Evolutionary conservation across 2,888 invertebrate species (phyloP).

Genomic region (Diplolepis rosae): DNA sequence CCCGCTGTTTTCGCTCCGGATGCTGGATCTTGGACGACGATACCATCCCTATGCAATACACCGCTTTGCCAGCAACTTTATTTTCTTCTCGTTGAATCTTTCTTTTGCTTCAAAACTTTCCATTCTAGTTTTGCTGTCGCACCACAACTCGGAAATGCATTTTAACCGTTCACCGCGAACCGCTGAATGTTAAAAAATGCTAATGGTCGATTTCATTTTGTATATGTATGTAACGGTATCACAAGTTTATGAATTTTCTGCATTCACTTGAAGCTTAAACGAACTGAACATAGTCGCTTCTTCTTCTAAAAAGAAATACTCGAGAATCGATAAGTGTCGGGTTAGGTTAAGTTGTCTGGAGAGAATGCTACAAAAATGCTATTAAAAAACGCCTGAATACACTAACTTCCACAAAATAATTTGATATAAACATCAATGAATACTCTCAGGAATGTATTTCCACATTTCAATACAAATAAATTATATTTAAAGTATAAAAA

Average conservation of each 20-base stretch:
- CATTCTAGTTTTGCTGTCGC: constrained; percentile 52
- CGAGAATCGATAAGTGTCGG: background rate
- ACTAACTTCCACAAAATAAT: too few species aligned
- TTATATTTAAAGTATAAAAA: too few species aligned
- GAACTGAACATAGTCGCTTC: constrained; percentile 8
- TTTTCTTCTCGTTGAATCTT: constrained; percentile 53
- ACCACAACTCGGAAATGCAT: constrained; percentile 8
- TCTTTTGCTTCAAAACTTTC: constrained; percentile 58
- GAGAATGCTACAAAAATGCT: too few species aligned
- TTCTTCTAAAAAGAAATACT: constrained; percentile 2
- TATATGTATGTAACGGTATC: constrained; percentile 19
- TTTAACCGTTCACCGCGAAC: background rate
- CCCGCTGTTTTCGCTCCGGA: constrained; percentile 57
- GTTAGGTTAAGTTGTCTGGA: background rate
- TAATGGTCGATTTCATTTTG: constrained; percentile 11
- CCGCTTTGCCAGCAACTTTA: constrained; percentile 57
- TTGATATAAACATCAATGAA: too few species aligned
- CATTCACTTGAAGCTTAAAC: background rate
- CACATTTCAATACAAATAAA: too few species aligned
- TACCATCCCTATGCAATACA: constrained; percentile 72
- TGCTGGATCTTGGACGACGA: constrained; percentile 72
- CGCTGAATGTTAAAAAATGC: background rate
- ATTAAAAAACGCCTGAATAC: too few species aligned
- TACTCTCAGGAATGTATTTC: too few species aligned
- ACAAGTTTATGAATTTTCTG: constrained; percentile 11